Evolutionary conservation across 37 sponge, comb jelly and placozoan species (phyloP).

Genomic region (Halisarca cf. caerulea): DNA sequence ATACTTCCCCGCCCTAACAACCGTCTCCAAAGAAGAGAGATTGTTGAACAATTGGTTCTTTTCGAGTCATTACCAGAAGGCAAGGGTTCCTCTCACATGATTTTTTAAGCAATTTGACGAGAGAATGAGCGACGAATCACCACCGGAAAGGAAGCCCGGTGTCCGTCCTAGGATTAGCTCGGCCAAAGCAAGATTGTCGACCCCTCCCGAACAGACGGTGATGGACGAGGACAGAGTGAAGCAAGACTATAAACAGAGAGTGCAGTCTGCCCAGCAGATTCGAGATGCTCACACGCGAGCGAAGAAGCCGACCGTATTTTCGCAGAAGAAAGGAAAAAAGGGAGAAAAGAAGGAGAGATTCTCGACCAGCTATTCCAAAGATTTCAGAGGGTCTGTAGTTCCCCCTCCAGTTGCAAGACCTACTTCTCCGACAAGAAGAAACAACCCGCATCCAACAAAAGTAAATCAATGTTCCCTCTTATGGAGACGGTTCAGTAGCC

Average conservation of each 20-base stretch:
- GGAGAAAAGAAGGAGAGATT: slow-evolving; percentile 43
- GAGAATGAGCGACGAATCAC: slow-evolving; percentile 14
- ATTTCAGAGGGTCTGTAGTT: slow-evolving; percentile 53
- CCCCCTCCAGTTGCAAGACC: slow-evolving; percentile 60
- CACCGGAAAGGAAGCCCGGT: background rate
- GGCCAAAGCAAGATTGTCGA: slow-evolving; percentile 53
- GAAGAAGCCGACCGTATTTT: slow-evolving; percentile 31
- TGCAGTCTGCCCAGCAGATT: slow-evolving; percentile 50
- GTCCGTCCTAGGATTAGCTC: slow-evolving; percentile 36
- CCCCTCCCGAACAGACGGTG: slow-evolving; percentile 32
- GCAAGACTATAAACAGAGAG: slow-evolving; percentile 42
- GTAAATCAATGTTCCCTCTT: no score
- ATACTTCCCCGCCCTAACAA: background rate
- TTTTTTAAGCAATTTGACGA: no score
- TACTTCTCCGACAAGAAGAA: slow-evolving; percentile 75
- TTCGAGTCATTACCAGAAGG: no score
- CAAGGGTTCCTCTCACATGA: no score
- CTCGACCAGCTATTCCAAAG: slow-evolving; percentile 48
- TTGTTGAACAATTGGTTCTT: no score
- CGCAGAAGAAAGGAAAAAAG: background rate
- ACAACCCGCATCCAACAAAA: slow-evolving; percentile 75
- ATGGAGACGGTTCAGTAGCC: background rate
- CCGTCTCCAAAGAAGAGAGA: background rate
- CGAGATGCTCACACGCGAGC: slow-evolving; percentile 55
- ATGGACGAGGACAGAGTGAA: background rate